Evolutionary conservation across 2,888 invertebrate genomes (phyloP).

Genomic region (Eulithis testata): DNA sequence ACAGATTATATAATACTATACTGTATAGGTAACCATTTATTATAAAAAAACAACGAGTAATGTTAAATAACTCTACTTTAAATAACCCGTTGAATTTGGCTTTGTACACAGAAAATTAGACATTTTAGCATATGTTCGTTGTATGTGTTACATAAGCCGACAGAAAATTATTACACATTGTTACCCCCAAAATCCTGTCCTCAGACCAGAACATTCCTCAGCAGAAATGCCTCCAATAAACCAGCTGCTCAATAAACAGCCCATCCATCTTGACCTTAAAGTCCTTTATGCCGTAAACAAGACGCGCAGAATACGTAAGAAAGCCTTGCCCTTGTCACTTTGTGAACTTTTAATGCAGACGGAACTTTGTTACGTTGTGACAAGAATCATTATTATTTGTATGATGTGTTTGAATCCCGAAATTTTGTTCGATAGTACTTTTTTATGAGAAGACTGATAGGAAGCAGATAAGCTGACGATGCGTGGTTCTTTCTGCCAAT

Average conservation of each 20-base stretch:
- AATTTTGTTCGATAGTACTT: not conserved
- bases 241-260: constrained; percentile 24
- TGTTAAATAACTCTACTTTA: too few species aligned
- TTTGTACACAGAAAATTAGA: too few species aligned
- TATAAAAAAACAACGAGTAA: too few species aligned
- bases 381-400: not conserved
- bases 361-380: not conserved
- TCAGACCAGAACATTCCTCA: constrained; percentile 11
- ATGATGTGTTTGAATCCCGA: not conserved
- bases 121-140: too few species aligned
- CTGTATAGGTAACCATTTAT: too few species aligned
- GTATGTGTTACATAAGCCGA: not conserved
- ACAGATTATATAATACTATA: too few species aligned
- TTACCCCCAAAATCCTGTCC: constrained; percentile 12
- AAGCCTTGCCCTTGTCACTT: constrained; percentile 31
- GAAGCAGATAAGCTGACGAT: too few species aligned
- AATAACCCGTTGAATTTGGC: too few species aligned
- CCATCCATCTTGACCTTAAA: constrained; percentile 23
- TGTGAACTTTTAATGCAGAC: not conserved
- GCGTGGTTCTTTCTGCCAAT: too few species aligned
- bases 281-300: constrained; percentile 25
- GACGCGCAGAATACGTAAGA: constrained; percentile 21
- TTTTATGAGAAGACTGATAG: not conserved
- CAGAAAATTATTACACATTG: constrained; percentile 1
- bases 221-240: constrained; percentile 16